Evolutionary conservation across 2,113 vertebrate genomes (phyloP), one percentile per base, ranked within the genome.

Genomic region (Myotis davidii): DNA sequence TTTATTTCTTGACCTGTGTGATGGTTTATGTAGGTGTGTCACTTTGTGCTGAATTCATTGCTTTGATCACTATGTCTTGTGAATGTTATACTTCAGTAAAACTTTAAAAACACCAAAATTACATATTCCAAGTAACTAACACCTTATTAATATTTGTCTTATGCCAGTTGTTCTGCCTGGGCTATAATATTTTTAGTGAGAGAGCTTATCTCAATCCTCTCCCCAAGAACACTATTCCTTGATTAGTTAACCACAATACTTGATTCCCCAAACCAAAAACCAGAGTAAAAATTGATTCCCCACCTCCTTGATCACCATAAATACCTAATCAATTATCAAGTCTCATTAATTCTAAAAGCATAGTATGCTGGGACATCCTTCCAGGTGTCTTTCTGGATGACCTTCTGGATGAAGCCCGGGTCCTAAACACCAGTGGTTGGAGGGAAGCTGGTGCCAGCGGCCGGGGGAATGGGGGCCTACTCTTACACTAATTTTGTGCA

Each of bases 321-420:
- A 84, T 94, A 92, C 0, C 3, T 74, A 74, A 88, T 81, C 61
- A 93, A 27, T 91, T 34, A 88, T 64, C 74, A 93, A 72, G 39
- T 92, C 81, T 90, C 73, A 77, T 92, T 92, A 95, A 94, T 72
- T 93, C 59, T 90, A 45, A 45, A 45, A 45, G 45, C 10, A 2
- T 45, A 45, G 45, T 45, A 45, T 45, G 45, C 45, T 45, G 45
- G 45, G 45, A 45, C 2, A 8, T 45, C 45, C 45, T 45, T 45
- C 45, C 45, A 45, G 45, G 11, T 45, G 45, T 45, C 45, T 8
- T 45, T 45, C 45, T 45, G 45, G 45, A 45, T 45, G 9, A 45
- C 45, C 45, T 45, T 45, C 10, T 2, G 45, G 10, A 45, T 45
- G 45, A 45, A 45, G 45, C 9, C 10, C 45, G 10, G 45, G 45